A percentile compares a stretch with the other conserved stretches of the same genome.
These are phyloP conservation scores for Epinephelus coioides DNA, from an alignment of 2,797 vertebrate genomes.

Conservation along the genomic window DNA sequence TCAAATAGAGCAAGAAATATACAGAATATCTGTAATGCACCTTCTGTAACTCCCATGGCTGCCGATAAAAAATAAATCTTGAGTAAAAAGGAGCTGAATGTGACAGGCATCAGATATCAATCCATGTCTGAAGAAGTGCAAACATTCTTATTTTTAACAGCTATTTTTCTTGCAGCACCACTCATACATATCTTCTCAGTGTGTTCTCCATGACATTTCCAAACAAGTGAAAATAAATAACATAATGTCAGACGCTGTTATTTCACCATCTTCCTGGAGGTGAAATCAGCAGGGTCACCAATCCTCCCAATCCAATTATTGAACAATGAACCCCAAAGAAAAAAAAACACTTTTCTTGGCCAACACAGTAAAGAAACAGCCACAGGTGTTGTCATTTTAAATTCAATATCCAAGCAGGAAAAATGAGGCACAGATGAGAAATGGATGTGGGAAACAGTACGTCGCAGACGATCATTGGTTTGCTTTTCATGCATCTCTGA, in stretches of 20 bases:
- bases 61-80: not conserved
- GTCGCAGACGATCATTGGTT: conserved; percentile 32
- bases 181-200: conserved; percentile 8
- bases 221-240: conserved; percentile 30
- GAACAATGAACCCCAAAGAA: conserved; percentile 26
- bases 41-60: not conserved
- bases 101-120: not conserved
- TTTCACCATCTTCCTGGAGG: conserved; percentile 50
- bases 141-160: not conserved
- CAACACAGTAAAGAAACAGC: conserved; percentile 37
- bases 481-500: conserved; percentile 57
- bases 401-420: conserved; percentile 63
- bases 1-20: not conserved
- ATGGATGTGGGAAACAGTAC: conserved; percentile 47
- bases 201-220: conserved; percentile 58
- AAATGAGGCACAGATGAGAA: conserved; percentile 54
- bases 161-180: not conserved
- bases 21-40: not conserved
- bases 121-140: conserved; percentile 1
- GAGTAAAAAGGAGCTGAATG: not conserved
- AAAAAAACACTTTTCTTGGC: conserved; percentile 14
- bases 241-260: conserved; percentile 63
- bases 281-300: conserved; percentile 33
- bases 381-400: conserved; percentile 67
- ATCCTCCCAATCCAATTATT: conserved; percentile 32